Base-by-base conservation (phyloP, 2,113 vertebrate species). In the Podiceps cristatus region DNA sequence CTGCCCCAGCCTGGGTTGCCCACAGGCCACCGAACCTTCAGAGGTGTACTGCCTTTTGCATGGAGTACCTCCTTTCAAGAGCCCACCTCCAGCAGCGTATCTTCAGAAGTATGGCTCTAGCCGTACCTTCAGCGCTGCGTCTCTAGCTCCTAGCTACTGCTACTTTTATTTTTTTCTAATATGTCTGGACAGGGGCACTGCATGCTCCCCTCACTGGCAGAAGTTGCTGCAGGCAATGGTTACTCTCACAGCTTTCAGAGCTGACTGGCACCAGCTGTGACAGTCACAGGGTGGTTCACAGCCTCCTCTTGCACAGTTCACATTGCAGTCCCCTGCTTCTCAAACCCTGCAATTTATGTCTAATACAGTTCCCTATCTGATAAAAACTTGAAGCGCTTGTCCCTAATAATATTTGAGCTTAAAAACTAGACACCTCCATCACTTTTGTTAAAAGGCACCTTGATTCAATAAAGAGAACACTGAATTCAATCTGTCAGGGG, bases 1-100 rank as follows among this genome's bases (percentile, higher is more conserved):
- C 40, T 23, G 59, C 4, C 1, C 2, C 0, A 3, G 49, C 27
- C 0, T 16, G 47, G 27, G 44, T 20, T 83, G 52, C 3, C 31
- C 47, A 35, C 44, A 29, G 35, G 27, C 52, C 19, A 16, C 14
- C 37, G 28, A 47, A 22, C 37, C 67, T 19, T 27, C 35, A 73
- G 56, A 84, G 68, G 29, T 35, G 25, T 4, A 5, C 23, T 10
- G 44, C 68, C 56, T 86, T 78, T 17, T 24, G 56, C 7, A 7
- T 0, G 27, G 73, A 66, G 33, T 3, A 8, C 11, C 15, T 58
- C 52, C 22, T 28, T 55, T 62, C 58, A 27, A n/a, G 63, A 35
- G 29, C 0, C 3, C 37, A 76, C 53, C 49, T 49, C 74, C 66
- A 71, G 78, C 28, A 63, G 35, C 1, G 0, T 1, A 15, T 11